These are phyloP conservation scores for Tenebrosternarchus preto DNA, from an alignment of 2,113 vertebrate species.

Conservation along the genomic window DNA sequence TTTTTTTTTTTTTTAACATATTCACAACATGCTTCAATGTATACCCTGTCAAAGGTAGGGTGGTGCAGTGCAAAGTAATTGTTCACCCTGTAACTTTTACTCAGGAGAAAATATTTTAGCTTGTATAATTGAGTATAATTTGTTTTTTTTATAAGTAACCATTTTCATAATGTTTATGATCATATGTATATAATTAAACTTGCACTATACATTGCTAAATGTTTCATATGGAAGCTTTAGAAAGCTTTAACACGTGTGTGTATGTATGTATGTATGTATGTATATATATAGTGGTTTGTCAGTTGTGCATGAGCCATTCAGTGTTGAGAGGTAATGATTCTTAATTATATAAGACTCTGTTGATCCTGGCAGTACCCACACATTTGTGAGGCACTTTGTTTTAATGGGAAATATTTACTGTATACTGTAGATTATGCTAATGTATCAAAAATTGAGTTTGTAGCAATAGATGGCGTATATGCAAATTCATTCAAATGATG, in stretches of 20 bases:
- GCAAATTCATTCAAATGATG: constrained; percentile 36
- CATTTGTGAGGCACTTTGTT: constrained; percentile 34
- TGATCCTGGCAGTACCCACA: background rate
- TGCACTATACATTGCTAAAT: constrained; percentile 40
- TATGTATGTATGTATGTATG: background rate
- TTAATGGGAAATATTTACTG: constrained; percentile 36
- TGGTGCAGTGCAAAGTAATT: background rate
- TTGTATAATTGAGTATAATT: constrained; percentile 32
- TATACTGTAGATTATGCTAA: constrained; percentile 17
- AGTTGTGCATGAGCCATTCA: constrained; percentile 29
- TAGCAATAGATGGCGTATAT: constrained; percentile 7
- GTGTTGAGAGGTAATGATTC: constrained; percentile 3
- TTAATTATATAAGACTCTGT: constrained; percentile 43
- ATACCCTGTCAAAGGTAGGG: background rate
- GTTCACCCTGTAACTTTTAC: constrained; percentile 13
- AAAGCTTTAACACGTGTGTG: constrained; percentile 8
- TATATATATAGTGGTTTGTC: background rate
- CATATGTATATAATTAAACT: constrained; percentile 27
- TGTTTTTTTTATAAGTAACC: constrained; percentile 23
- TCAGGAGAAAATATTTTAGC: constrained; percentile 33
- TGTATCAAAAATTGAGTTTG: background rate
- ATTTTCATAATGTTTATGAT: constrained; percentile 41
- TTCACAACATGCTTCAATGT: background rate
- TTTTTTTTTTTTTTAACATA: background rate
- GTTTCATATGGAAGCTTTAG: constrained; percentile 27